Evolutionary conservation across 2,113 vertebrate genomes (phyloP).

Genomic region (Pseudorasbora parva): DNA sequence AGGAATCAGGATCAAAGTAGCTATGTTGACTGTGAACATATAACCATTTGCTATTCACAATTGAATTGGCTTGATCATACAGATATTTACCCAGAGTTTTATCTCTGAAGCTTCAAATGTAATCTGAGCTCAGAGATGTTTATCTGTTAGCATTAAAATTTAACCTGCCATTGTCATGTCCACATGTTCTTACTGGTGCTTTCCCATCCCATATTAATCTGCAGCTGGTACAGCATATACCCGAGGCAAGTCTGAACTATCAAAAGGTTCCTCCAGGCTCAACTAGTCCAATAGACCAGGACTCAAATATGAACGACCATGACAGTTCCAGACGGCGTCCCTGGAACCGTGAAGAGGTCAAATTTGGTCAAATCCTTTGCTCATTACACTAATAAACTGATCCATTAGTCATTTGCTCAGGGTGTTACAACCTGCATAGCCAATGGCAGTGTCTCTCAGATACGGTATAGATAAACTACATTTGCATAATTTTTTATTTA

Average conservation of each 20-base stretch:
- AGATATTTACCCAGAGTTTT: neutral
- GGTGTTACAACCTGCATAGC: neutral
- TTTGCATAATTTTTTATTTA: neutral
- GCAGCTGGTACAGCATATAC: constrained; percentile 93
- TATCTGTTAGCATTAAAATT: constrained; percentile 25
- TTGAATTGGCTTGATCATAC: constrained; percentile 7
- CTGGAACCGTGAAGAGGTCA: constrained; percentile 83
- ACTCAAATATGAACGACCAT: constrained; percentile 90
- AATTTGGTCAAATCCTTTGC: constrained; percentile 35
- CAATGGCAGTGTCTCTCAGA: constrained; percentile 8
- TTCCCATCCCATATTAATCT: constrained; percentile 50
- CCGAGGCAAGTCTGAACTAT: constrained; percentile 95
- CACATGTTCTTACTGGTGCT: constrained; percentile 55
- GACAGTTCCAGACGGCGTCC: constrained; percentile 72
- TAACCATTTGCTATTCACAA: constrained; percentile 10
- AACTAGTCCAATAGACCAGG: constrained; percentile 79
- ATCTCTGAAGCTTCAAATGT: neutral
- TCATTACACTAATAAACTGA: constrained; percentile 6
- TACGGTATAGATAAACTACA: neutral
- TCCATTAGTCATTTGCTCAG: neutral
- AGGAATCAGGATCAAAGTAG: neutral
- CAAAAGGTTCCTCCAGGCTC: constrained; percentile 94
- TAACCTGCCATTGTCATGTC: neutral
- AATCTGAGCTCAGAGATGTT: constrained; percentile 18
- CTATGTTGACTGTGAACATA: constrained; percentile 26